A percentile compares a stretch with the other conserved stretches of the same genome.
Evolutionary conservation across 2,888 invertebrate species (phyloP).

Genomic region (Drosophila borborema): DNA sequence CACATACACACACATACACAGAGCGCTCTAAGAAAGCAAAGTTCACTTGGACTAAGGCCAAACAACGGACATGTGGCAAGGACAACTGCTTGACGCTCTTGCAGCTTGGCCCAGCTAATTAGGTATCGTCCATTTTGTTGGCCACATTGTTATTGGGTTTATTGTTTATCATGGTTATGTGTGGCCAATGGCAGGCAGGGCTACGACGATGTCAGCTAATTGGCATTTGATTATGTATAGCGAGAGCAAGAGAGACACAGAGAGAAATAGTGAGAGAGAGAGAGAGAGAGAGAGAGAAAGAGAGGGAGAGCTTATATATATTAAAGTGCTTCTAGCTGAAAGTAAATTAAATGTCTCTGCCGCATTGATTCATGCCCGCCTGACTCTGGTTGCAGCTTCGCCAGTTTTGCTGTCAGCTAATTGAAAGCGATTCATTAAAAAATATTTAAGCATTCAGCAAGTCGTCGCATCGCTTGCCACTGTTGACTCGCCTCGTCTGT

Average conservation of each 20-base stretch:
- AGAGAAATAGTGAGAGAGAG: not conserved
- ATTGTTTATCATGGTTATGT: constrained; percentile 18
- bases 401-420: constrained; percentile 20
- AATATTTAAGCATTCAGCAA: constrained; percentile 37
- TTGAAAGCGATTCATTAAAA: constrained; percentile 52
- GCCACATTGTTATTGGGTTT: constrained; percentile 25
- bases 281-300: not conserved
- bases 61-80: constrained; percentile 20
- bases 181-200: constrained; percentile 8
- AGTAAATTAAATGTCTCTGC: constrained; percentile 1
- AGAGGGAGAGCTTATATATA: not conserved
- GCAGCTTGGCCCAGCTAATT: constrained; percentile 40
- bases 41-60: constrained; percentile 29
- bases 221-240: constrained; percentile 66
- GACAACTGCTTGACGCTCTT: constrained; percentile 13
- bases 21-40: constrained; percentile 23
- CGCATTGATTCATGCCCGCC: not conserved
- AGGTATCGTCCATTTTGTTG: constrained; percentile 23
- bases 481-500: not conserved
- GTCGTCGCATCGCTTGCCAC: constrained; percentile 2
- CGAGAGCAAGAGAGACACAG: constrained; percentile 31
- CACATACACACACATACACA: constrained; percentile 2
- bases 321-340: not conserved
- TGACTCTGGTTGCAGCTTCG: constrained; percentile 28
- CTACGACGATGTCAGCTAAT: constrained; percentile 59